phyloP scores from a whole-genome alignment of 2,888 invertebrate genomes.

The Horisme vitalbata region DNA sequence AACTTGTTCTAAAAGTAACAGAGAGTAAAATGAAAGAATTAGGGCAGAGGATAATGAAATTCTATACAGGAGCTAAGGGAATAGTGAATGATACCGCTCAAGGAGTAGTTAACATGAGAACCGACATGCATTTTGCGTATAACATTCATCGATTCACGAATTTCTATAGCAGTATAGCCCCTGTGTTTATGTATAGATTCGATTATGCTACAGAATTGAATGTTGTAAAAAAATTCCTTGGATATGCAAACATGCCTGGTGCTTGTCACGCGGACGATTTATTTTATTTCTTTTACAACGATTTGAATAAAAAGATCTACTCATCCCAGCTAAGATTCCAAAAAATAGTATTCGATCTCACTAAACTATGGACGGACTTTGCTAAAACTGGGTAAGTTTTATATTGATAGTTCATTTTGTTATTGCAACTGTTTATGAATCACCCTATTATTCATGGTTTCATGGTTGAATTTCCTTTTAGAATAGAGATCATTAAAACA shows the following conservation, averaged over 20 bases:
- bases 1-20: constrained; percentile 42
- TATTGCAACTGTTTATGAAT: no score
- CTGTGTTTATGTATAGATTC: constrained; percentile 53
- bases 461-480: no score
- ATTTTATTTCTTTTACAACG: constrained; percentile 65
- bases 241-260: constrained; percentile 39
- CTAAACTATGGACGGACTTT: constrained; percentile 56
- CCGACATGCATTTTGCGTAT: constrained; percentile 49
- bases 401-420: no score
- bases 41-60: constrained; percentile 47
- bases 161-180: constrained; percentile 40
- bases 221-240: constrained; percentile 42
- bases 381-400: constrained; percentile 21
- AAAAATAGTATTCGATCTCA: constrained; percentile 54
- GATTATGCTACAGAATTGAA: constrained; percentile 54
- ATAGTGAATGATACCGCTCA: constrained; percentile 37
- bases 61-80: constrained; percentile 47
- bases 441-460: no score
- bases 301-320: constrained; percentile 53
- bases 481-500: no score
- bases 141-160: constrained; percentile 49
- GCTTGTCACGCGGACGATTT: constrained; percentile 73
- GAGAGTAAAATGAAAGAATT: constrained; percentile 41
- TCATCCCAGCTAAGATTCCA: constrained; percentile 46
- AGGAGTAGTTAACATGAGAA: constrained; percentile 40